phyloP scores from a whole-genome alignment of 2,797 vertebrate genomes.

The Etheostoma nigrum region DNA sequence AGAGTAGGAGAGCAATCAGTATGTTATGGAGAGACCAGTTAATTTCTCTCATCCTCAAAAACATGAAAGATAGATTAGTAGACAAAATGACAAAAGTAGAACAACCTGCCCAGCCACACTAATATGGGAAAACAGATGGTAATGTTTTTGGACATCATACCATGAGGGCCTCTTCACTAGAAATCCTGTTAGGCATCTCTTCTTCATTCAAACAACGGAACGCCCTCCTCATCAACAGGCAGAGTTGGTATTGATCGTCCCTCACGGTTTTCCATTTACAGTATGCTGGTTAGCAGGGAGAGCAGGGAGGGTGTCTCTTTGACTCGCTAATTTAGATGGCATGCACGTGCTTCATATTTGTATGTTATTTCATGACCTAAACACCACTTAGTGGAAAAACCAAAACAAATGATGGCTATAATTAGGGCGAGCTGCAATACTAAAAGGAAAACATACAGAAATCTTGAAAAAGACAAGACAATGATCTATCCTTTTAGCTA shows the following conservation, averaged over 20 bases:
- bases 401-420: not conserved
- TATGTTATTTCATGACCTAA: not conserved
- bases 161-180: not conserved
- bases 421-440: not conserved
- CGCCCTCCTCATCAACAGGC: constrained; percentile 54
- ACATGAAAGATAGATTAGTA: not conserved
- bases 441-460: not conserved
- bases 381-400: not conserved
- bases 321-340: constrained; percentile 3
- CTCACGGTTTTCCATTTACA: constrained; percentile 70
- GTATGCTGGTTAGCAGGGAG: constrained; percentile 55
- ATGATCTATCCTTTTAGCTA: not conserved
- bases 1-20: not conserved
- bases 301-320: constrained; percentile 31
- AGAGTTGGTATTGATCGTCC: constrained; percentile 65
- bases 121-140: not conserved
- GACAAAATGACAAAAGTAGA: constrained; percentile 27
- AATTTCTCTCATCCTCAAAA: constrained; percentile 17
- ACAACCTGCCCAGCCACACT: not conserved
- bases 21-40: not conserved
- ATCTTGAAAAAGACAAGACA: not conserved
- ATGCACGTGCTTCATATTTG: not conserved
- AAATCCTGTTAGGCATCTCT: constrained; percentile 9
- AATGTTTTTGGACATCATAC: not conserved
- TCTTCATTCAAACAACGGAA: constrained; percentile 30